phyloP scores from a whole-genome alignment of 2,888 invertebrate genomes.

The Rhimphoctona megacephalus region DNA sequence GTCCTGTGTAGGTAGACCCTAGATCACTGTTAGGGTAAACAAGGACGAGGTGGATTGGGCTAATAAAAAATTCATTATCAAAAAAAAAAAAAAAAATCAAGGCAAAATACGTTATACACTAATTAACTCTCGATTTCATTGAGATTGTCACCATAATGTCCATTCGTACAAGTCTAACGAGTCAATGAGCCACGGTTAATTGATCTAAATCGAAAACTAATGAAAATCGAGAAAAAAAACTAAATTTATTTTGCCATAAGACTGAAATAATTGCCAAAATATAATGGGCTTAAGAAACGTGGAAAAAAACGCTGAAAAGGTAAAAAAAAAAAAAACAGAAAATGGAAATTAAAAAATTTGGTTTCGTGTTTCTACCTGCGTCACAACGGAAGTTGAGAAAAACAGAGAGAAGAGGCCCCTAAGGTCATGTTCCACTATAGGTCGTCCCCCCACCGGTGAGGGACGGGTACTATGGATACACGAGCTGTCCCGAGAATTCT shows the following conservation, averaged over 20 bases:
- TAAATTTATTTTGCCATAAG: neutral
- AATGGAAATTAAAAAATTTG: neutral
- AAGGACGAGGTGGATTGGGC: constrained; percentile 16
- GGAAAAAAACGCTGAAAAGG: neutral
- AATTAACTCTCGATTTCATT: neutral
- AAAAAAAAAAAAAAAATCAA: neutral
- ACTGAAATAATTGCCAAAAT: neutral
- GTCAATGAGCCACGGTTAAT: neutral
- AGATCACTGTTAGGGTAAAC: constrained; percentile 41
- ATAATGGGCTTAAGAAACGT: neutral
- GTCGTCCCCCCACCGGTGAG: neutral
- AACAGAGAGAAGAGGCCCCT: constrained; percentile 21
- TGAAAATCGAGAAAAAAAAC: neutral
- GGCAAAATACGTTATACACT: neutral
- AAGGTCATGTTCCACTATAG: constrained; percentile 5
- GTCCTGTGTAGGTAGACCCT: constrained; percentile 57
- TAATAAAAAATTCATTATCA: neutral
- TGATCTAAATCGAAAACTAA: neutral
- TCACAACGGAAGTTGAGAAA: constrained; percentile 6
- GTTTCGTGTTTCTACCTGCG: constrained; percentile 9
- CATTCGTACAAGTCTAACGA: neutral
- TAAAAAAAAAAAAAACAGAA: neutral
- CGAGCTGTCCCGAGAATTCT: neutral
- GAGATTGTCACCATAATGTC: neutral
- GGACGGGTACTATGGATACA: neutral